Percentiles rank a stretch among this genome's conserved stretches.
phyloP scores from a whole-genome alignment of 2,113 vertebrate genomes.

The Pholis gunnellus region DNA sequence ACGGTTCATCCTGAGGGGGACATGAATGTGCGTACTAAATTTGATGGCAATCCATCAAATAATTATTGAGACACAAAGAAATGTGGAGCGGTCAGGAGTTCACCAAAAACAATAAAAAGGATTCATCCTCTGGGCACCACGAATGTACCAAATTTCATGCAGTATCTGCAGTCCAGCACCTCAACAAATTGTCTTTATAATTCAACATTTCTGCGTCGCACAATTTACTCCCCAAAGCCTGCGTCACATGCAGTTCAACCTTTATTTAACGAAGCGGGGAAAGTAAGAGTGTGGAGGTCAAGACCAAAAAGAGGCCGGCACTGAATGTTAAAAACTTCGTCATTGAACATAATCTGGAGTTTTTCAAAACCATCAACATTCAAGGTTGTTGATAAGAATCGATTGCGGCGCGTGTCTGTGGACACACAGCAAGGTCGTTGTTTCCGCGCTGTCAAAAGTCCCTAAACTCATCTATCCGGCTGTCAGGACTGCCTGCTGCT shows the following conservation, averaged over 20 bases:
- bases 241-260: background rate
- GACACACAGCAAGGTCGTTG: slow-evolving; percentile 23
- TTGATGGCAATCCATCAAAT: background rate
- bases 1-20: background rate
- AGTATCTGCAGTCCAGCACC: background rate
- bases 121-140: background rate
- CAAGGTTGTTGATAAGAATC: slow-evolving; percentile 27
- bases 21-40: background rate
- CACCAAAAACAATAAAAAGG: background rate
- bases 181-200: background rate
- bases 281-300: background rate
- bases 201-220: background rate
- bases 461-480: slow-evolving; percentile 56
- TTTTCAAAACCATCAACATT: slow-evolving; percentile 11
- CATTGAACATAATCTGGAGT: slow-evolving; percentile 6
- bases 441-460: slow-evolving; percentile 27
- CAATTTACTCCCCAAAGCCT: background rate
- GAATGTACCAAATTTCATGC: background rate
- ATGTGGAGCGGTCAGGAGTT: background rate
- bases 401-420: background rate
- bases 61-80: too few relatives aligned
- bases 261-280: slow-evolving; percentile 11
- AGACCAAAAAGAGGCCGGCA: background rate
- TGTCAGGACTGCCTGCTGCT: slow-evolving; percentile 43
- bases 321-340: slow-evolving; percentile 22